Evolutionary conservation across 2,888 invertebrate genomes (phyloP), one percentile per base, ranked within the genome.

Genomic region (Encarsia formosa): DNA sequence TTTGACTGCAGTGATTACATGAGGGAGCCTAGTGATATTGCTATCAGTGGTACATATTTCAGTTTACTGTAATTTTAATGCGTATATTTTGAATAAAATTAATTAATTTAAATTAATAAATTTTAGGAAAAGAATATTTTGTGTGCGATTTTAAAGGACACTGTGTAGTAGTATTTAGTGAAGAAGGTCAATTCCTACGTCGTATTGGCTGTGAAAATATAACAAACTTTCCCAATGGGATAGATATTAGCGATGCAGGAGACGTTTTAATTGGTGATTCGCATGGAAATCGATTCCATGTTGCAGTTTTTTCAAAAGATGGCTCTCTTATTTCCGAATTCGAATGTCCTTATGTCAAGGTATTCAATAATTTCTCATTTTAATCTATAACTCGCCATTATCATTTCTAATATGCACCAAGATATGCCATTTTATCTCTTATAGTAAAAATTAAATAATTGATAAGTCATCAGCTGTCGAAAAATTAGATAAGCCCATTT

Each of bases 121-220:
- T 8, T 26, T 26, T 26, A 91, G 91, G 90, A 67, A 88, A 88
- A 71, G 91, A 91, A 75, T 94, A 91, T 75, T 97, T 91, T 77
- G 93, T 97, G 55, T 97, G 96, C 76, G 96, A 97, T 77, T 97
- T 96, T 76, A 97, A 97, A 77, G 96, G 95, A 46, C 96, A 96
- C 77, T 95, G 95, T 76, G 95, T 96, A 47, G 95, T 95, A 22
- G 95, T 96, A 41, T 95, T 95, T 75, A 91, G 88, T 71, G 93
- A 94, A 72, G 89, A 91, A 59, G 96, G 96, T 51, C 84, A 85
- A 58, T 96, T 92, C 77, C 78, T 93, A 68, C 87, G 95, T 62
- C 87, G 93, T 63, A 96, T 97, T 74, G 97, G 96, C 61, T 90
- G 89, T 77, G 94, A 96, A 77, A 92, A 87, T 73, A 85, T 96